Percentiles rank a stretch among this genome's conserved stretches.
phyloP scores from a whole-genome alignment of 2,888 invertebrate species.

The Idaea dimidiata region DNA sequence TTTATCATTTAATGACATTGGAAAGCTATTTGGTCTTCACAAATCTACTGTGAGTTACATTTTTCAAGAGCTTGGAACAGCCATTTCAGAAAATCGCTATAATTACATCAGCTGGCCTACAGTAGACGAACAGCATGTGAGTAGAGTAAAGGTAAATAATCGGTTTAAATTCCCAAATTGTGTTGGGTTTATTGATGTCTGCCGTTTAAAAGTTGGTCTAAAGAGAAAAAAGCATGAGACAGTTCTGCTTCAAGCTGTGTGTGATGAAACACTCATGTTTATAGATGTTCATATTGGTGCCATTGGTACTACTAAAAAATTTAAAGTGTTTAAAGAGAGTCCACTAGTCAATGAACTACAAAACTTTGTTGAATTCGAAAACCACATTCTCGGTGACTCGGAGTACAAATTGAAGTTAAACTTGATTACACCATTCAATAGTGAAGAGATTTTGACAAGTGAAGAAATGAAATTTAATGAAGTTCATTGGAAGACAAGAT shows the following conservation, averaged over 20 bases:
- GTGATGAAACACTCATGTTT: constrained; percentile 68
- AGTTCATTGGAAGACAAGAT: constrained; percentile 61
- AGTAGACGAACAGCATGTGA: constrained; percentile 65
- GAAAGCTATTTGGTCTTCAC: constrained; percentile 60
- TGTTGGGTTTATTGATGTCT: constrained; percentile 70
- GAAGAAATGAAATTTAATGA: constrained; percentile 76
- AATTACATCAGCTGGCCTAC: constrained; percentile 69
- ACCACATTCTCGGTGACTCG: constrained; percentile 66
- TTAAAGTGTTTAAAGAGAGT: constrained; percentile 63
- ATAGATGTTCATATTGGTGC: constrained; percentile 62
- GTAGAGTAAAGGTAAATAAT: constrained; percentile 66
- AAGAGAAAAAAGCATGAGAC: constrained; percentile 49
- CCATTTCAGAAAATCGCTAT: constrained; percentile 54
- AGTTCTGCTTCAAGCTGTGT: constrained; percentile 69
- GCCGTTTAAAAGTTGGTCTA: constrained; percentile 59
- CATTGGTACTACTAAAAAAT: constrained; percentile 58
- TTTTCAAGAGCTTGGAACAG: constrained; percentile 60
- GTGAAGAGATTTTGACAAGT: constrained; percentile 63
- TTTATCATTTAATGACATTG: constrained; percentile 61
- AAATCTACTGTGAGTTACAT: constrained; percentile 67
- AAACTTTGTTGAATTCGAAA: constrained; percentile 66
- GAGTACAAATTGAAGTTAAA: constrained; percentile 64
- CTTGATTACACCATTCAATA: constrained; percentile 66
- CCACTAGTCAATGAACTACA: constrained; percentile 53
- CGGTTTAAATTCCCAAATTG: constrained; percentile 69